Percentiles rank a stretch among this genome's conserved stretches.
Conservation (phyloP, 2,797 vertebrate genomes). For the Dendrocincla fuliginosa region DNA sequence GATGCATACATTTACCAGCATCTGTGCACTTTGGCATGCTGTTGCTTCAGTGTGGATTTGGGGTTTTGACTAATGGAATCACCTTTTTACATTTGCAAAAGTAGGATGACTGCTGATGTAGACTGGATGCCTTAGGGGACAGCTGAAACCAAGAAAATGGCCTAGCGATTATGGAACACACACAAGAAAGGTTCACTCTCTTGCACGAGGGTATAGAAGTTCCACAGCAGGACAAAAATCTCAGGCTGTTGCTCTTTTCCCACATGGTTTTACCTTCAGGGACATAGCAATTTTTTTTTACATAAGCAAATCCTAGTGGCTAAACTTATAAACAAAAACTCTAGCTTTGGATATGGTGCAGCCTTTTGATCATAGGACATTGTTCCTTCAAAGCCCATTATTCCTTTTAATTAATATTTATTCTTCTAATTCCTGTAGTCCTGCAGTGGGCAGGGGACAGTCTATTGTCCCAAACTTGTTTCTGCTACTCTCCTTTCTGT, state of each 20-base stretch:
- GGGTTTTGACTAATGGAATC: neutral
- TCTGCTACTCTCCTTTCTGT: neutral
- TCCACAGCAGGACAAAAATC: neutral
- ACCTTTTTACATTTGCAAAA: neutral
- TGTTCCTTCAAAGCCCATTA: neutral
- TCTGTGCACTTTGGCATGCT: neutral
- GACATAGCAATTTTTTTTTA: neutral
- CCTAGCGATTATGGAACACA: neutral
- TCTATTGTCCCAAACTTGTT: neutral
- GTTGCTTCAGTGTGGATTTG: neutral
- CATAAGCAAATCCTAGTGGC: neutral
- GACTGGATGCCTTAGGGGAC: neutral
- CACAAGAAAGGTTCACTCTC: neutral
- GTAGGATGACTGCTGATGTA: neutral
- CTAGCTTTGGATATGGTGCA: neutral
- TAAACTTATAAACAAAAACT: neutral
- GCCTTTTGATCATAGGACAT: neutral
- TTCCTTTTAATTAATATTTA: neutral
- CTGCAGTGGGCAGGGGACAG: neutral
- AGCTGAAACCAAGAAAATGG: neutral
- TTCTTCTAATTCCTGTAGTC: neutral
- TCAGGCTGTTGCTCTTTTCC: neutral
- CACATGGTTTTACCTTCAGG: neutral
- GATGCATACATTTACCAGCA: neutral
- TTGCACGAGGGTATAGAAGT: neutral